These are phyloP conservation scores for Doryteuthis pealeii DNA, from an alignment of 1,140 invertebrate genomes.

Conservation along the genomic window DNA sequence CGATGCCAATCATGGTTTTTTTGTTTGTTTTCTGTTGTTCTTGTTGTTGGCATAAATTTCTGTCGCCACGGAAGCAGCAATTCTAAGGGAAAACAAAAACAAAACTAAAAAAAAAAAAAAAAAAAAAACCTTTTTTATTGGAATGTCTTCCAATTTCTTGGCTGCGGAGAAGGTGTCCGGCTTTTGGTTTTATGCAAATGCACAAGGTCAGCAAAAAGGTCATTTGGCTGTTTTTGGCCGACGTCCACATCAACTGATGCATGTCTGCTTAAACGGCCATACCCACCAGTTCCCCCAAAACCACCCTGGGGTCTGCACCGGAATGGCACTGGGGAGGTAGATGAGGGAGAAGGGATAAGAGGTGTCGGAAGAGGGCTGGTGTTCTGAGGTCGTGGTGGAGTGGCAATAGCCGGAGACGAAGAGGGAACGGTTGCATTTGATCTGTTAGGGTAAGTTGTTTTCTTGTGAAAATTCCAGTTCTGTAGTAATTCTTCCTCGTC, in stretches of 20 bases:
- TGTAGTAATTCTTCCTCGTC: background rate
- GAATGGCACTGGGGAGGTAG: background rate
- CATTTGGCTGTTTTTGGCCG: background rate
- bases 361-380: background rate
- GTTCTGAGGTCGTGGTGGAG: background rate
- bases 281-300: background rate
- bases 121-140: background rate
- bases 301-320: background rate
- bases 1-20: no score
- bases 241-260: background rate
- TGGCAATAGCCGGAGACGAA: background rate
- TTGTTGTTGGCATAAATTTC: no score
- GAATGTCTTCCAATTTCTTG: background rate
- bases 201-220: conserved; percentile 3
- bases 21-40: no score
- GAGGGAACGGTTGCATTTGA: background rate
- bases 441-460: background rate
- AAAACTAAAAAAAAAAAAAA: background rate
- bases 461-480: background rate
- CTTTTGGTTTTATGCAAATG: background rate
- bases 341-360: background rate
- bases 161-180: background rate
- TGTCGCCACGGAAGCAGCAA: no score
- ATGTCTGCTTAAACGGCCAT: background rate
- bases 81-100: no score